Evolutionary conservation across 2,113 vertebrate species (phyloP), one percentile per base, ranked within the genome.

Genomic region (Vimba vimba): DNA sequence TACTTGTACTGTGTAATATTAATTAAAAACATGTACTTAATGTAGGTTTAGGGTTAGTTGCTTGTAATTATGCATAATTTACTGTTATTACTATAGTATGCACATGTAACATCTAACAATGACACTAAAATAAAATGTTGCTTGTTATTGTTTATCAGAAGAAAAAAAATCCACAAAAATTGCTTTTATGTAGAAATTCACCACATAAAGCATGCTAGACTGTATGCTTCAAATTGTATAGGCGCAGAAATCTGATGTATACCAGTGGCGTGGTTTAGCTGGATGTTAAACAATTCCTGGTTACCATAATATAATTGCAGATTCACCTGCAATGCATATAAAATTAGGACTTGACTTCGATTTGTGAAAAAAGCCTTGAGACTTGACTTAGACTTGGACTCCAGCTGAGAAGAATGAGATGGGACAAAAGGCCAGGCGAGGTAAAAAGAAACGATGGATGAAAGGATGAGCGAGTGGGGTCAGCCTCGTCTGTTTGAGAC

Each of bases 391-490:
- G 74, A 76, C 74, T 76, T 57, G 50, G 75, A 5, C 75, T 55
- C 75, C 75, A 30, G 27, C 50, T 77, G 50, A 30, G 75, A 55
- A 77, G 27, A 77, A 77, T 21, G 86, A 83, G 87, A 68, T 77
- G 85, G 77, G 80, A 88, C 92, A 93, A 90, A 91, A 87, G 89
- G 91, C 69, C 88, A 84, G 83, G 86, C 79, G 75, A 89, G 21
- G 86, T 55, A 79, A 91, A 89, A 89, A 23, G 64, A 76, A 83
- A 45, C 85, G 89, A 89, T 90, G 90, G 91, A 91, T 84, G 91
- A 91, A 93, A 90, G 89, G 89, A 86, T 89, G 89, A 91, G 90
- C 88, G 90, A 93, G 91, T 90, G 93, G 92, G 91, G 64, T 55
- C 30, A 78, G 60, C 74, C 15, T 64, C 13, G 30, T 43, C 60